Evolutionary conservation across 2,113 vertebrate species (phyloP).

Genomic region (Macaca mulatta): DNA sequence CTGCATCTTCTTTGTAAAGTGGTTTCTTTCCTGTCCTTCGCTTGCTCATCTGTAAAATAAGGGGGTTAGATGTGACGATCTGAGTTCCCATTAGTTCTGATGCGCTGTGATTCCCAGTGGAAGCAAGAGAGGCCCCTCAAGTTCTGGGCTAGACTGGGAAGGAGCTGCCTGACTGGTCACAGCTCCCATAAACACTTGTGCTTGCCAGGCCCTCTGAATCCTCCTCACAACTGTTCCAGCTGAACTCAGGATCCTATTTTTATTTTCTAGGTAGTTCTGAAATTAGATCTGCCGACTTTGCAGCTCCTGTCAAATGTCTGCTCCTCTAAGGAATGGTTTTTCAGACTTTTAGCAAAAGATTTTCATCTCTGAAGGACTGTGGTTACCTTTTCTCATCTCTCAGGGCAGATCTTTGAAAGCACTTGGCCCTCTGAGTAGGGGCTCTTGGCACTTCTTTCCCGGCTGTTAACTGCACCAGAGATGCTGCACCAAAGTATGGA

Average conservation of each 20-base stretch:
- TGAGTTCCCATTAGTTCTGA: background rate
- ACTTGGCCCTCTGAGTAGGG: background rate
- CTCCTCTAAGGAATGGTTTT: background rate
- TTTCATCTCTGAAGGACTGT: background rate
- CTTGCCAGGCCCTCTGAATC: background rate
- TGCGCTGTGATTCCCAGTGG: background rate
- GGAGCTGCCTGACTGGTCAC: background rate
- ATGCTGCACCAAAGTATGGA: background rate
- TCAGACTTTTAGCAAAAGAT: conserved; percentile 13
- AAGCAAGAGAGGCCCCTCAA: background rate
- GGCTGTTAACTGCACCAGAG: background rate
- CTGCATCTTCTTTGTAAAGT: background rate
- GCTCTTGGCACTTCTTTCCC: background rate
- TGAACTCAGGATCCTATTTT: conserved; percentile 34
- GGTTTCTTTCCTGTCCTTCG: background rate
- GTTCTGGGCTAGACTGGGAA: background rate
- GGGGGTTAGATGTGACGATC: background rate
- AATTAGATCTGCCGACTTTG: conserved; percentile 45
- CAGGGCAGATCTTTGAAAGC: background rate
- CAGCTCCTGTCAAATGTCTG: conserved; percentile 36
- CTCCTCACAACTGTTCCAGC: background rate
- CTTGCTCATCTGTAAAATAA: background rate
- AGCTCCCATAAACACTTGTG: background rate
- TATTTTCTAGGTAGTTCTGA: conserved; percentile 46
- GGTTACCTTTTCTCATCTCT: background rate